Evolutionary conservation across 2,888 invertebrate species (phyloP), one percentile per base, ranked within the genome.

Genomic region (Lepidonotus clava): DNA sequence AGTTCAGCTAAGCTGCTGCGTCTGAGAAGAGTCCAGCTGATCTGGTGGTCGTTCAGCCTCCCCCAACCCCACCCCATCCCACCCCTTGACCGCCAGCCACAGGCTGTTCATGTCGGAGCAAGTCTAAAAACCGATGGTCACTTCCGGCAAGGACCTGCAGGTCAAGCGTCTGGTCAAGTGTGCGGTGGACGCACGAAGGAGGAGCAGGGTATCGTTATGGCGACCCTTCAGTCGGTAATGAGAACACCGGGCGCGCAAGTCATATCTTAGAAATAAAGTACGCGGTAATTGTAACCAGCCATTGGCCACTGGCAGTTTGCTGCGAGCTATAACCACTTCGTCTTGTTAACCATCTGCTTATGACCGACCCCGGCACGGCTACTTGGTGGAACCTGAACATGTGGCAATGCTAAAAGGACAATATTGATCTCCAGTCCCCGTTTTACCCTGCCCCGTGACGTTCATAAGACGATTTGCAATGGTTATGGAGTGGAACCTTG

Each of bases 401-500:
- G 71, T 71, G 36, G 36, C 34, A 18, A 71, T 71, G 36, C 71
- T 71, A 71, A 71, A 71, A 71, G 71, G 61, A 61, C 71, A 34
- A 38, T 38, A 71, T 71, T 38, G 71, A 71, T 71, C 71, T 71
- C 5, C 14, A 24, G 71, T 18, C 71, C 34, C 11, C 71, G 38
- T 34, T 34, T 34, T 21, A 34, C 71, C 21, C 36, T 21, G 36
- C n/a, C 36, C 71, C 34, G 18, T 71, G 71, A n/a, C 71, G 71
- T 71, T 71, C 71, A 71, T 71, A 71, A 71, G 71, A 71, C 71
- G 71, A 71, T 71, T 71, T 71, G 71, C 71, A 71, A 71, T 38
- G 34, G 71, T 71, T 71, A 71, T 71, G 71, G 38, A 71, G 71
- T 71, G 71, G 38, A 71, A 34, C 71, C 38, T n/a, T 18, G 71